Evolutionary conservation across 2,888 invertebrate genomes (phyloP).

Genomic region (Sesia bembeciformis): DNA sequence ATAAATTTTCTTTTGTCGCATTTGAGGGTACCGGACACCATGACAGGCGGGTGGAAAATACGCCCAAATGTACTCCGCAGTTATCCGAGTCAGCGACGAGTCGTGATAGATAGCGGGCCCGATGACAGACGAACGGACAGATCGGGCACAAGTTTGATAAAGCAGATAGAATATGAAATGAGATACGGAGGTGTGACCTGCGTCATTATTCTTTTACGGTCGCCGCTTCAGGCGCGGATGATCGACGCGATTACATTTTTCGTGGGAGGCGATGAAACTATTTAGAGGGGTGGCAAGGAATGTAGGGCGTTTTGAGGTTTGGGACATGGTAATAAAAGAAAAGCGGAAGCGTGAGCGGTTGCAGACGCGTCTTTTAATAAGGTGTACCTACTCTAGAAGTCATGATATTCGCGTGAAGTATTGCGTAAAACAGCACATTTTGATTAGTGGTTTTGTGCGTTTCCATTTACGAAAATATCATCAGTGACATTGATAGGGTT

Average conservation of each 20-base stretch:
- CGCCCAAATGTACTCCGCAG: conserved; percentile 5
- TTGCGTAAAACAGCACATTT: too few species aligned
- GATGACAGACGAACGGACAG: conserved; percentile 16
- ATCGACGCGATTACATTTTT: conserved; percentile 49
- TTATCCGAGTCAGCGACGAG: conserved; percentile 9
- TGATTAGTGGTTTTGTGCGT: too few species aligned
- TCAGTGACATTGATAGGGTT: too few species aligned
- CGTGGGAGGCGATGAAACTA: conserved; percentile 39
- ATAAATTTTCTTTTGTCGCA: too few species aligned
- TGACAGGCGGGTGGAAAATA: neutral
- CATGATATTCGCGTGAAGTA: too few species aligned
- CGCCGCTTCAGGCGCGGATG: conserved; percentile 26
- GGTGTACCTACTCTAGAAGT: too few species aligned
- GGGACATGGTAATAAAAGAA: neutral
- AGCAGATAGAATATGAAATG: conserved; percentile 35
- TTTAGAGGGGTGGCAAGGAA: conserved; percentile 18
- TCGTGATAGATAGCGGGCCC: conserved; percentile 12
- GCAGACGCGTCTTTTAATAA: neutral
- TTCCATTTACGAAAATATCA: too few species aligned
- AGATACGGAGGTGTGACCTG: conserved; percentile 29
- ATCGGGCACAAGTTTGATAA: conserved; percentile 36
- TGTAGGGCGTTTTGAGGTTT: neutral
- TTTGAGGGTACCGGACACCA: too few species aligned
- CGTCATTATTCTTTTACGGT: conserved; percentile 31
- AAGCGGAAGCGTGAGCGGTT: conserved; percentile 1